These are phyloP conservation scores for Tenebrio molitor DNA, from an alignment of 1,140 invertebrate species.

Conservation along the genomic window DNA sequence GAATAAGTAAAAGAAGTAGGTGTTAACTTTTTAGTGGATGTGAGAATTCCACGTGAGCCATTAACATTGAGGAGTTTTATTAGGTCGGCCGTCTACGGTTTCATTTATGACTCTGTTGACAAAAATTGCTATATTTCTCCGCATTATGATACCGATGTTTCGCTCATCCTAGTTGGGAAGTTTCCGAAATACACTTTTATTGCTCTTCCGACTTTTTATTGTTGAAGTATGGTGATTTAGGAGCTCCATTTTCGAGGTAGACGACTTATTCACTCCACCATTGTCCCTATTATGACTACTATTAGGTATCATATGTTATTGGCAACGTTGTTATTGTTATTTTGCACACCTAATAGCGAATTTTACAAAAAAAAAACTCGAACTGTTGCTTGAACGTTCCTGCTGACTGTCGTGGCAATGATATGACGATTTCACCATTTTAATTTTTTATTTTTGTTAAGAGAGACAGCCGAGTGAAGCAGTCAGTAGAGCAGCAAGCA, in stretches of 20 bases:
- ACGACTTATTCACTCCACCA: constrained; percentile 17
- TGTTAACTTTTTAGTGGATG: constrained; percentile 34
- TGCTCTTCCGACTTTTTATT: constrained; percentile 22
- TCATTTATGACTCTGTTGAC: constrained; percentile 27
- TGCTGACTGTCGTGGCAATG: no score
- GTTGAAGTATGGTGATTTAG: constrained; percentile 21
- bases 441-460: no score
- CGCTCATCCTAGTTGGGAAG: constrained; percentile 14
- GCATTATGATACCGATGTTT: constrained; percentile 10
- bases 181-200: constrained; percentile 18
- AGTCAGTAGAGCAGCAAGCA: no score
- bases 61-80: constrained; percentile 23
- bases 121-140: constrained; percentile 25
- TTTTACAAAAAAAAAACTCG: no score
- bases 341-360: no score
- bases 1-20: constrained; percentile 27
- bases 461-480: no score
- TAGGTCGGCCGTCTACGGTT: not conserved
- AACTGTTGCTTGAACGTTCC: no score
- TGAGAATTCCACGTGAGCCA: constrained; percentile 23
- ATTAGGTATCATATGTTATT: no score
- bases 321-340: no score
- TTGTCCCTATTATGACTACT: no score
- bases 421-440: no score
- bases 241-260: constrained; percentile 12